Conservation (phyloP, 35 echinoderm and acorn worm genomes). For the Heliocidaris erythrogramma region DNA sequence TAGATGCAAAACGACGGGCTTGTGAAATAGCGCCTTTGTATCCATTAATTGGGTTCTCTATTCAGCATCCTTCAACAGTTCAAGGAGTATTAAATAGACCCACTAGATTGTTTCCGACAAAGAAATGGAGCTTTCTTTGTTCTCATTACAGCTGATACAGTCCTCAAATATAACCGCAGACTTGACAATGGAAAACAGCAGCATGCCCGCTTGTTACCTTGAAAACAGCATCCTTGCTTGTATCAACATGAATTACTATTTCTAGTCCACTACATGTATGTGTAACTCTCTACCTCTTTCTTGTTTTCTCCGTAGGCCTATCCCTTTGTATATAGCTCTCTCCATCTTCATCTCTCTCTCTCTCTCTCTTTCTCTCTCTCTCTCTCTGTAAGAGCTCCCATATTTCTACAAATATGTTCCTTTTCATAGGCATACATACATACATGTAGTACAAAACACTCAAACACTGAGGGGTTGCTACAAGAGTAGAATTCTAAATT, state of each 20-base stretch:
- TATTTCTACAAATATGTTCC: too few relatives aligned
- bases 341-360: not conserved
- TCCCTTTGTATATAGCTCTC: not conserved
- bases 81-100: not conserved
- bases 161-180: not conserved
- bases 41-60: not conserved
- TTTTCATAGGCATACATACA: too few relatives aligned
- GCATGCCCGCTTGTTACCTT: not conserved
- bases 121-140: not conserved
- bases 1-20: not conserved
- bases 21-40: not conserved
- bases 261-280: not conserved
- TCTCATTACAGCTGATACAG: not conserved
- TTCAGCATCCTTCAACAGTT: not conserved
- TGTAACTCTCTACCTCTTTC: not conserved
- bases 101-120: not conserved
- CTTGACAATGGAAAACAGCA: not conserved
- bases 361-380: not conserved
- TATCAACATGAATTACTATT: not conserved
- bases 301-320: not conserved
- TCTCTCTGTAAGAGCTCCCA: too few relatives aligned
- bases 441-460: too few relatives aligned
- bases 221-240: not conserved
- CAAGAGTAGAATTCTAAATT: too few relatives aligned
- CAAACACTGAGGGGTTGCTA: too few relatives aligned